Evolutionary conservation across 2,888 invertebrate genomes (phyloP).

Genomic region (Ctena decussata): DNA sequence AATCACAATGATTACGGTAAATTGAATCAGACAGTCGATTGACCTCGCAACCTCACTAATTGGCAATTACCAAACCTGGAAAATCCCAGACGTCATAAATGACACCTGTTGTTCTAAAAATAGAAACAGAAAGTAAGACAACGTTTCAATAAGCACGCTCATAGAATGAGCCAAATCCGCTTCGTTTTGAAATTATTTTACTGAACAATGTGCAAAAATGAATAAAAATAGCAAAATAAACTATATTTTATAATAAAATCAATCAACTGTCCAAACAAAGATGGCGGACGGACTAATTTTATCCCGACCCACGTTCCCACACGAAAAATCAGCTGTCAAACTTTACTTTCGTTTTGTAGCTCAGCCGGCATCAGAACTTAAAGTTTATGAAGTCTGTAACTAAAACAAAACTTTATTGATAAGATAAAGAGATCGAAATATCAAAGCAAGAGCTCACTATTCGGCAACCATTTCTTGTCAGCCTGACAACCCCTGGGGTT

Average conservation of each 20-base stretch:
- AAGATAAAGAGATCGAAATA: too few relatives aligned
- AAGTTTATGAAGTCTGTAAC: too few relatives aligned
- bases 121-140: constrained; percentile 12
- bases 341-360: background rate
- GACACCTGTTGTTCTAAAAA: constrained; percentile 15
- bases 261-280: background rate
- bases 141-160: background rate
- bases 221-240: background rate
- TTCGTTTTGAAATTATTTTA: too few relatives aligned
- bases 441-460: too few relatives aligned
- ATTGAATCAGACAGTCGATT: too few relatives aligned
- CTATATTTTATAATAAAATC: too few relatives aligned
- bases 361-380: too few relatives aligned
- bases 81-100: constrained; percentile 10
- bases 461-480: background rate
- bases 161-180: too few relatives aligned
- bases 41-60: background rate
- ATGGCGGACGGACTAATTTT: background rate
- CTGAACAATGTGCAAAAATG: background rate
- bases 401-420: too few relatives aligned
- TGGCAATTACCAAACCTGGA: constrained; percentile 10
- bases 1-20: too few relatives aligned
- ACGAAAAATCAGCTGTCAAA: constrained; percentile 10
- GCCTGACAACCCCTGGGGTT: constrained; percentile 1
- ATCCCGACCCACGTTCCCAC: background rate